A percentile compares a stretch with the other conserved stretches of the same genome.
phyloP scores from a whole-genome alignment of 1,140 invertebrate species.

The Rhagoletis zephyria region DNA sequence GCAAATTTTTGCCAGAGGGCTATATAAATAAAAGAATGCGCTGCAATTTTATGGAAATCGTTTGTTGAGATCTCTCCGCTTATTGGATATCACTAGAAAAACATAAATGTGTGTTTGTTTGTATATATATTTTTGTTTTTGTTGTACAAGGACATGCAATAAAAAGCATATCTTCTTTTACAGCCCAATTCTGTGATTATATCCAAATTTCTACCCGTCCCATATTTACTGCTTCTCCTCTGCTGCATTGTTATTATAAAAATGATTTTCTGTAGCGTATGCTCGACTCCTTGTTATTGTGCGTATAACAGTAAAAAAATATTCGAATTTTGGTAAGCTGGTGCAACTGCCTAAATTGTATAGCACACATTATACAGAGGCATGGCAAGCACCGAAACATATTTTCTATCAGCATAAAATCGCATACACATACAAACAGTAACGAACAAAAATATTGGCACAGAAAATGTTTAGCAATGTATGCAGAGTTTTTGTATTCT shows the following conservation, averaged over 20 bases:
- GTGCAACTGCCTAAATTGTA: neutral
- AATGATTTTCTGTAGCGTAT: constrained; percentile 13
- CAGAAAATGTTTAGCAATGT: too few species aligned
- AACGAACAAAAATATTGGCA: neutral
- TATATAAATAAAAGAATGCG: constrained; percentile 41
- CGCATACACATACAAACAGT: neutral
- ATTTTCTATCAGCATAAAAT: neutral
- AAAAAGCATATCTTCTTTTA: neutral
- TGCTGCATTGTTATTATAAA: constrained; percentile 42
- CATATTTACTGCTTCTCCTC: neutral
- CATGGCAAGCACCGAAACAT: neutral
- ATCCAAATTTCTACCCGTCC: neutral
- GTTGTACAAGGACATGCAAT: neutral
- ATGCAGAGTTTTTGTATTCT: too few species aligned
- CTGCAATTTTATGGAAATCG: constrained; percentile 12
- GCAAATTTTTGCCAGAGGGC: constrained; percentile 37
- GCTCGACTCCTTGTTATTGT: neutral
- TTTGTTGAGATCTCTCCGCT: neutral
- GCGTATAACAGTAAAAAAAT: too few species aligned
- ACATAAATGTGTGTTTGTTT: neutral
- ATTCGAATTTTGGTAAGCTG: neutral
- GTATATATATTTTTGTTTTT: neutral
- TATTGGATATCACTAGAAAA: neutral
- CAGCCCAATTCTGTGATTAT: neutral
- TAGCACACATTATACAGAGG: neutral